Evolutionary conservation across 2,797 vertebrate species (phyloP).

Genomic region (Cirrhinus mrigala): DNA sequence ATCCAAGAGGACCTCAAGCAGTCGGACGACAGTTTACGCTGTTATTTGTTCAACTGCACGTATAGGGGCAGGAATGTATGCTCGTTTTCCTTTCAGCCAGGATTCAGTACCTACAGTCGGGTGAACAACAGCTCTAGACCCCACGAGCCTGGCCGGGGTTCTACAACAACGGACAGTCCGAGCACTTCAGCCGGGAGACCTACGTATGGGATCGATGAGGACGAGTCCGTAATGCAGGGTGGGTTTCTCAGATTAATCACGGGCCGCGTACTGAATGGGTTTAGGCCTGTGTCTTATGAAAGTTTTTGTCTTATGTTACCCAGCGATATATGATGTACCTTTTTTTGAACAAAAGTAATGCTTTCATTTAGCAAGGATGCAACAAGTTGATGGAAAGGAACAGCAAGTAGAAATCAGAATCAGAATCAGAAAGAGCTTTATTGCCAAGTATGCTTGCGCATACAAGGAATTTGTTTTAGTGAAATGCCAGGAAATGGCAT

Average conservation of each 20-base stretch:
- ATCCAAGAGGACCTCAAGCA: conserved; percentile 79
- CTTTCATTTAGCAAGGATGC: too few species aligned
- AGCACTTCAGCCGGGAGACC: conserved; percentile 37
- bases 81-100: conserved; percentile 86
- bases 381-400: too few species aligned
- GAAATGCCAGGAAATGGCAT: too few species aligned
- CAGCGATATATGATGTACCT: too few species aligned
- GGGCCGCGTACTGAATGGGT: not conserved
- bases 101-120: conserved; percentile 87
- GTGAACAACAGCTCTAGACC: conserved; percentile 62
- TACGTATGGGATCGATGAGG: not conserved
- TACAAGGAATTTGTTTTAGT: too few species aligned
- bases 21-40: conserved; percentile 75
- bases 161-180: not conserved
- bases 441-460: too few species aligned
- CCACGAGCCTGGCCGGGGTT: not conserved
- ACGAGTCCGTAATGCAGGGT: conserved; percentile 49
- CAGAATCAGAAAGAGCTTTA: too few species aligned
- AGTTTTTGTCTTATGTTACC: too few species aligned
- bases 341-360: too few species aligned
- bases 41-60: conserved; percentile 93
- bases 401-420: too few species aligned
- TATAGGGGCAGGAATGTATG: conserved; percentile 83
- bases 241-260: not conserved
- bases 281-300: too few species aligned